A percentile compares a stretch with the other conserved stretches of the same genome.
phyloP scores from a whole-genome alignment of 2,797 vertebrate genomes.

The Dallia pectoralis region DNA sequence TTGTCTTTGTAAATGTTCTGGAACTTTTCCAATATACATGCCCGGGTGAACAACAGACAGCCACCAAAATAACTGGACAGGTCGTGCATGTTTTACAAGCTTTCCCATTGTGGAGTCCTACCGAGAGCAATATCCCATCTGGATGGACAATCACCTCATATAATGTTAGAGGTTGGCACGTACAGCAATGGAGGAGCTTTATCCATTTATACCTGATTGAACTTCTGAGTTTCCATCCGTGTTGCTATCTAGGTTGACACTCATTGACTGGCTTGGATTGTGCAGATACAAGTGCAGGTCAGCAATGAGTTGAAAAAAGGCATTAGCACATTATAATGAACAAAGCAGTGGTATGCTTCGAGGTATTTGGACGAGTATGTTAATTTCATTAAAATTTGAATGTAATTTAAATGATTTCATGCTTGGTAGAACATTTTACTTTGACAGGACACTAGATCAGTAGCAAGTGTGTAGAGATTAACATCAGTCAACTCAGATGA shows the following conservation, averaged over 20 bases:
- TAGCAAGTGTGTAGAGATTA: background rate
- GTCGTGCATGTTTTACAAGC: conserved; percentile 54
- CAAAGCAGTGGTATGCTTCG: background rate
- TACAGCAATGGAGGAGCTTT: conserved; percentile 38
- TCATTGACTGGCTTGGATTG: conserved; percentile 20
- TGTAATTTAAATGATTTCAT: background rate
- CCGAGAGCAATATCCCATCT: conserved; percentile 44
- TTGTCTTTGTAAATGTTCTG: conserved; percentile 61
- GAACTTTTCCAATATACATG: conserved; percentile 60
- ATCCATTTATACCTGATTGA: conserved; percentile 57
- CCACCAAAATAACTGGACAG: conserved; percentile 71
- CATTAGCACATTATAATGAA: background rate
- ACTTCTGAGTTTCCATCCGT: conserved; percentile 43
- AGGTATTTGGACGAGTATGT: background rate
- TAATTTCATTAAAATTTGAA: background rate
- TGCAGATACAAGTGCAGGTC: background rate
- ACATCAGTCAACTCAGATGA: background rate
- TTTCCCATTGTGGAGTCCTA: conserved; percentile 34
- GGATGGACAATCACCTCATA: conserved; percentile 55
- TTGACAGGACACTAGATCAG: background rate
- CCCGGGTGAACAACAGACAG: conserved; percentile 59
- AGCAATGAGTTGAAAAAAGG: background rate
- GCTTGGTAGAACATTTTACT: background rate
- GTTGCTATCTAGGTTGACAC: conserved; percentile 35
- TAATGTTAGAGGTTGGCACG: conserved; percentile 31